Conservation (phyloP, 2,888 invertebrate species). For the Chromoteleia sp. region DNA sequence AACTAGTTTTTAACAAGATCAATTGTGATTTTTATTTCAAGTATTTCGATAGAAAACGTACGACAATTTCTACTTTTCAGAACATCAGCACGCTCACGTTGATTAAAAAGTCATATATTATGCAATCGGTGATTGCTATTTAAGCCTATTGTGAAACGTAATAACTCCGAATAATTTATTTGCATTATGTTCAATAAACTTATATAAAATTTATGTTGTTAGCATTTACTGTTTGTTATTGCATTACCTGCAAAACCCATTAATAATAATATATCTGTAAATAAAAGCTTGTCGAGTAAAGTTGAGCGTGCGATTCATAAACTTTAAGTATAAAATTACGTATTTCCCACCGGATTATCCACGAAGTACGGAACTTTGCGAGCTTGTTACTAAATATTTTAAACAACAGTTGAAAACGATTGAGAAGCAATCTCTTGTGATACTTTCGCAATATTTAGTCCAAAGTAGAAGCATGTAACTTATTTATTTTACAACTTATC, state of each 20-base stretch:
- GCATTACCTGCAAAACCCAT: too few relatives aligned
- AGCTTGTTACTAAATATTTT: conserved; percentile 39
- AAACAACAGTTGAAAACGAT: conserved; percentile 24
- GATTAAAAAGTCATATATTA: conserved; percentile 16
- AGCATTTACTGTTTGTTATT: neutral
- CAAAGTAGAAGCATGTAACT: neutral
- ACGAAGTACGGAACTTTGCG: conserved; percentile 7
- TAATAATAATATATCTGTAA: conserved; percentile 33
- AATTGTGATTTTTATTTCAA: conserved; percentile 15
- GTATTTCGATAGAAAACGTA: conserved; percentile 2
- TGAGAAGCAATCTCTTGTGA: conserved; percentile 12
- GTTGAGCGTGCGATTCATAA: conserved; percentile 19
- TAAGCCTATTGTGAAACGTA: conserved; percentile 6
- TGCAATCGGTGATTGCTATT: conserved; percentile 16
- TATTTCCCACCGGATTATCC: conserved; percentile 48
- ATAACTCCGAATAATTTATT: conserved; percentile 6
- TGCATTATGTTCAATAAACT: neutral
- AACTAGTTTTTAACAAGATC: conserved; percentile 39
- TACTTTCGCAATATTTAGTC: neutral
- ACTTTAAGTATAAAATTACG: conserved; percentile 24
- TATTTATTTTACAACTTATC: neutral
- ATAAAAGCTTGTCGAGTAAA: conserved; percentile 22
- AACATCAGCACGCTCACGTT: neutral
- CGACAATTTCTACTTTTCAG: conserved; percentile 6
- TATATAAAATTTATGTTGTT: neutral